Conservation (phyloP, 2,888 invertebrate species). For the Halictus ligatus region DNA sequence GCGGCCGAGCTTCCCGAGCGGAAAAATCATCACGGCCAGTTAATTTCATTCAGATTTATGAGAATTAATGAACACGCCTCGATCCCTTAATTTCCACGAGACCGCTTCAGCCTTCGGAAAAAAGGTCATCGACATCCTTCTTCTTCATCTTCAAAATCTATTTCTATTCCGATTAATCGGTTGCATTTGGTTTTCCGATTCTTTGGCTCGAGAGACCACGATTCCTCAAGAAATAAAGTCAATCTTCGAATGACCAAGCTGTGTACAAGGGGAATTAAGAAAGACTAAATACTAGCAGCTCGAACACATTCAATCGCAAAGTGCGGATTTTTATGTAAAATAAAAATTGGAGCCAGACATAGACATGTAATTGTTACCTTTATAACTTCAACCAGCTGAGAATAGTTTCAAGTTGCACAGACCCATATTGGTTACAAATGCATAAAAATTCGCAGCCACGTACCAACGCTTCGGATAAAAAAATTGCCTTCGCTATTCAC, state of each 20-base stretch:
- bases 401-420: no score
- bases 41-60: conserved; percentile 81
- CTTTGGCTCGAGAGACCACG: neutral
- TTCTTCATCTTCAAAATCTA: neutral
- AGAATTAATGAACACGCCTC: conserved; percentile 77
- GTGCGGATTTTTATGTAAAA: no score
- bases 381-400: no score
- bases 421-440: no score
- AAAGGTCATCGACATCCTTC: conserved; percentile 36
- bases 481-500: neutral
- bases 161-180: neutral
- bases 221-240: neutral
- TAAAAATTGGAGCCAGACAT: no score
- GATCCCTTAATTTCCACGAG: conserved; percentile 69
- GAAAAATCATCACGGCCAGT: conserved; percentile 80
- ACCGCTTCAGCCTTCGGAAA: conserved; percentile 28
- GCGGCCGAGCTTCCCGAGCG: conserved; percentile 66
- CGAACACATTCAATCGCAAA: no score
- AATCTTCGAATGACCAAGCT: neutral
- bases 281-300: no score
- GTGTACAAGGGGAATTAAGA: neutral
- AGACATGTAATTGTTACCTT: no score
- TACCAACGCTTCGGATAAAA: neutral
- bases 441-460: no score
- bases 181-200: neutral